phyloP scores from a whole-genome alignment of 2,113 vertebrate species.

The Smithornis capensis region DNA sequence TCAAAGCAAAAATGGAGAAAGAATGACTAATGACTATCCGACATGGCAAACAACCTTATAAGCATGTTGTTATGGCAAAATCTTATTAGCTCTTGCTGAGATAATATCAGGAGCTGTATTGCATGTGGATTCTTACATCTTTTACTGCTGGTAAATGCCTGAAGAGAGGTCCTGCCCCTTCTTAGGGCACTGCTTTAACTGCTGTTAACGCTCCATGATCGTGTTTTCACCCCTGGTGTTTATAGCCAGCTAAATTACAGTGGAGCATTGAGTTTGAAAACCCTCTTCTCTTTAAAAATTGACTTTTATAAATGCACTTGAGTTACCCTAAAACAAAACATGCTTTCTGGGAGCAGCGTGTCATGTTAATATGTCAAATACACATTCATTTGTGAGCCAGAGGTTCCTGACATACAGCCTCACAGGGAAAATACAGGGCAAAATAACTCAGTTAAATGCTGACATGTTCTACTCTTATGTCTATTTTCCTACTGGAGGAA shows the following conservation, averaged over 20 bases:
- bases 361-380: not conserved
- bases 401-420: not conserved
- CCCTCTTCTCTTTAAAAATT: not conserved
- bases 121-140: not conserved
- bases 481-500: not conserved
- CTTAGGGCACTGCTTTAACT: not conserved
- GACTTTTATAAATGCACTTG: not conserved
- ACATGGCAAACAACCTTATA: not conserved
- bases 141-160: not conserved
- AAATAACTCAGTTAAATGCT: not conserved
- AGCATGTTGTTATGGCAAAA: not conserved
- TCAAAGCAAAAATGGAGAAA: not conserved
- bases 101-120: not conserved
- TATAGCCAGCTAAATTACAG: constrained; percentile 14
- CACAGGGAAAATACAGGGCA: not conserved
- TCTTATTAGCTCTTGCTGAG: not conserved
- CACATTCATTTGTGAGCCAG: not conserved
- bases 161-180: not conserved
- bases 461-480: not conserved
- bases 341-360: not conserved
- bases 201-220: not conserved
- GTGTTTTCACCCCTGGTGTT: not conserved
- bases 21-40: not conserved
- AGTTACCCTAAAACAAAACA: not conserved
- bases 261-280: not conserved